Percentiles rank a stretch among this genome's conserved stretches.
phyloP scores from a whole-genome alignment of 2,113 vertebrate genomes.

The Elaphurus davidianus region DNA sequence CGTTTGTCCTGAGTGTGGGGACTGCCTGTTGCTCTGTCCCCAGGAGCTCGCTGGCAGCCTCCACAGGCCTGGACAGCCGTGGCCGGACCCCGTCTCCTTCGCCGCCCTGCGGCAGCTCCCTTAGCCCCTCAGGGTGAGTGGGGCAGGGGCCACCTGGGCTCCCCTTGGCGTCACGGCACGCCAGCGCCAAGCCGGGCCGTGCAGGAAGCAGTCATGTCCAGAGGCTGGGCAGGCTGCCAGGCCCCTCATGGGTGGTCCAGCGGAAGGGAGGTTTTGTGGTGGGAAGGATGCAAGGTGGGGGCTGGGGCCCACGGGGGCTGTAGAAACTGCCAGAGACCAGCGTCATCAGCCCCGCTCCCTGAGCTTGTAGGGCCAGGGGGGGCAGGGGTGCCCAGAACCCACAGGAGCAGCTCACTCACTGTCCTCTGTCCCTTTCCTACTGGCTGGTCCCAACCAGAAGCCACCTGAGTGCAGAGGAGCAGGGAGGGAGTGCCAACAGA shows the following conservation, averaged over 20 bases:
- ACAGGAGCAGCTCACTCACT: background rate
- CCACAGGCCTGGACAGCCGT: conserved; percentile 85
- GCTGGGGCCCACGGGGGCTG: background rate
- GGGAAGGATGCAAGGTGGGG: background rate
- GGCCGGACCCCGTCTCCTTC: conserved; percentile 86
- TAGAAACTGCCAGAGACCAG: background rate
- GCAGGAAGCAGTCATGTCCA: background rate
- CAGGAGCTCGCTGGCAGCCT: conserved; percentile 86
- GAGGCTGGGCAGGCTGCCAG: background rate
- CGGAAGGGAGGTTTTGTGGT: background rate
- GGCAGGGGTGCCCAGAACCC: background rate
- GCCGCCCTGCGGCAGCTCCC: conserved; percentile 81
- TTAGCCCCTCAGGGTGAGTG: conserved; percentile 87
- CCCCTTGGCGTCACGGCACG: background rate
- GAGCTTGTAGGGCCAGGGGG: background rate
- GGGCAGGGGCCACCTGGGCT: background rate
- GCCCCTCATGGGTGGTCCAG: background rate
- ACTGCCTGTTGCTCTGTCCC: background rate
- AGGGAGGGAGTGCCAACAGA: background rate
- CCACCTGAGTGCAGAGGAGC: background rate
- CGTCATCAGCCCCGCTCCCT: background rate
- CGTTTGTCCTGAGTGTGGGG: background rate
- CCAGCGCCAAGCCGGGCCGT: accelerated
- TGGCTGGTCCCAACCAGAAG: background rate
- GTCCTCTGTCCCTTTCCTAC: accelerated